Percentiles rank a stretch among this genome's conserved stretches.
phyloP scores from a whole-genome alignment of 2,797 vertebrate species.

The Spinus olivaceus region DNA sequence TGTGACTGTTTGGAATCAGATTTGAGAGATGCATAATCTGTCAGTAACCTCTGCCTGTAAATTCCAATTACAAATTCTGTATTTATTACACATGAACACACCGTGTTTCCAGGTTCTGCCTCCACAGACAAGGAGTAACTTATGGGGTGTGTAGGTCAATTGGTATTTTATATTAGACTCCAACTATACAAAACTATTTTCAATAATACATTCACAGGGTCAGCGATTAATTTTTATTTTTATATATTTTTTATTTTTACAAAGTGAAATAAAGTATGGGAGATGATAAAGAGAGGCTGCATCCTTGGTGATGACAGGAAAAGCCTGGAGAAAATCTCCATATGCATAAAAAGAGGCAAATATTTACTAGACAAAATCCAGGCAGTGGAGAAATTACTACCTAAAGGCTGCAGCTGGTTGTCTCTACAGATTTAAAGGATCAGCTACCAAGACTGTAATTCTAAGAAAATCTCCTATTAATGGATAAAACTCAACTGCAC shows the following conservation, averaged over 20 bases:
- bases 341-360: neutral
- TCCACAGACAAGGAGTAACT: neutral
- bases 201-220: neutral
- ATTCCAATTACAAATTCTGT: neutral
- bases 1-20: neutral
- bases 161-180: neutral
- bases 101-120: neutral
- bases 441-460: conserved; percentile 25
- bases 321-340: neutral
- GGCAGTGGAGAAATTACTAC: neutral
- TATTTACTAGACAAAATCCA: conserved; percentile 14
- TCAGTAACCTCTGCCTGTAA: neutral
- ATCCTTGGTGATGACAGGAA: neutral
- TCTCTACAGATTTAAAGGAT: conserved; percentile 43
- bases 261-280: neutral
- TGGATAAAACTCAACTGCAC: neutral
- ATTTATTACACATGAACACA: neutral
- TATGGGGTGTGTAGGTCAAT: neutral
- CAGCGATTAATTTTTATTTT: rapidly evolving
- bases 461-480: conserved; percentile 51
- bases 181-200: neutral
- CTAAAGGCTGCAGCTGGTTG: conserved; percentile 19
- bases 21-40: neutral
- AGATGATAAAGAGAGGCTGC: neutral
- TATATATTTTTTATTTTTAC: neutral